Conservation (phyloP, 1,140 invertebrate genomes). For the Calliphora vicina region DNA sequence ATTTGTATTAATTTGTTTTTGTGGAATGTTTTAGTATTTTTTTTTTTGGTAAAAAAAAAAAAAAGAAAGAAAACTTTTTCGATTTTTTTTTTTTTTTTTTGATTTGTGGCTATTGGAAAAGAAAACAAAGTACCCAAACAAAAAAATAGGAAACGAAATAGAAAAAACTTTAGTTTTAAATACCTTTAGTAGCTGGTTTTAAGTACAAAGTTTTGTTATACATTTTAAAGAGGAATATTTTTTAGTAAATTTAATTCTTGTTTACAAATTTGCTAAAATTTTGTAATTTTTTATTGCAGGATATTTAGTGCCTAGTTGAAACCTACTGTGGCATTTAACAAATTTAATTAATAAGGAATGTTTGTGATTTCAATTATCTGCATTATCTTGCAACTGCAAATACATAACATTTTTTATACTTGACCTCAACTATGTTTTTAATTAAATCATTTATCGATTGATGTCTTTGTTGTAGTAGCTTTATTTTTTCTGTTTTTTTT, state of each 20-base stretch:
- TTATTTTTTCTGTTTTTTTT: too few species aligned
- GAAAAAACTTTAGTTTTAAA: not conserved
- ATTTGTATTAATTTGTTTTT: constrained; percentile 5
- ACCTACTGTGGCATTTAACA: too few species aligned
- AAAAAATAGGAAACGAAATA: too few species aligned
- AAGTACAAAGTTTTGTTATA: not conserved
- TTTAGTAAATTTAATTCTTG: too few species aligned
- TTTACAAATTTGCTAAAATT: too few species aligned
- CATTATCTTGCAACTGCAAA: not conserved
- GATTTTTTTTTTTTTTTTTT: not conserved
- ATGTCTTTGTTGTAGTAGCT: too few species aligned
- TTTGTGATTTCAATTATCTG: not conserved
- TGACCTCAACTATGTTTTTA: not conserved
- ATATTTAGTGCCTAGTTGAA: too few species aligned
- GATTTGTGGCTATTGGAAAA: not conserved
- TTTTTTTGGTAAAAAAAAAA: not conserved
- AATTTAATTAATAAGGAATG: too few species aligned
- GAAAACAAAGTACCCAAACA: not conserved
- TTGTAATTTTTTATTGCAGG: too few species aligned
- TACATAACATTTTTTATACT: too few species aligned
- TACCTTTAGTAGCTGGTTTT: not conserved
- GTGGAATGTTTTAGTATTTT: not conserved
- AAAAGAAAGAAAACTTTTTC: not conserved
- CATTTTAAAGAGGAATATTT: too few species aligned
- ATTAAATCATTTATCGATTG: not conserved